Percentiles rank a stretch among this genome's conserved stretches.
Evolutionary conservation across 2,888 invertebrate species (phyloP).

Genomic region (Muschampia plurimacula): DNA sequence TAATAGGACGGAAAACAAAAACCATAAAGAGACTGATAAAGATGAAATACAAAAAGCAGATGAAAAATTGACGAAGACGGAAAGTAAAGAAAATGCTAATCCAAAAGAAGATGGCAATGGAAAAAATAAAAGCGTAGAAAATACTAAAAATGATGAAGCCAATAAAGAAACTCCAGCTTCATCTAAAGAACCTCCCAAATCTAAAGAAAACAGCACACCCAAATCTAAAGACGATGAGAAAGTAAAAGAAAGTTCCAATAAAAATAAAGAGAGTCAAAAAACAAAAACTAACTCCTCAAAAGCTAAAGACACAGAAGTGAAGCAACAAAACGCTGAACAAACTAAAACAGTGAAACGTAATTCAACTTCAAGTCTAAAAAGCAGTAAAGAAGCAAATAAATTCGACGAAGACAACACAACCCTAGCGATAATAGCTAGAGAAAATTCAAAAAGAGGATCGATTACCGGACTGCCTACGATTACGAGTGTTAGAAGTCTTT

Average conservation of each 20-base stretch:
- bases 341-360: constrained; percentile 36
- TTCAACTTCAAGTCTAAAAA: constrained; percentile 48
- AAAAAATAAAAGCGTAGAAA: constrained; percentile 27
- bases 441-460: constrained; percentile 47
- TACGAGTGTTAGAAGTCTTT: constrained; percentile 68
- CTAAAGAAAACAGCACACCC: constrained; percentile 14
- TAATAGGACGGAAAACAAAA: neutral
- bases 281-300: constrained; percentile 6
- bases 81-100: constrained; percentile 12
- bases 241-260: constrained; percentile 21
- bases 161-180: constrained; percentile 23
- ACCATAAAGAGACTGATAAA: constrained; percentile 4
- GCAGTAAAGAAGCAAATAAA: constrained; percentile 52
- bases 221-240: constrained; percentile 46
- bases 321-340: constrained; percentile 26
- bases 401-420: constrained; percentile 65
- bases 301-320: constrained; percentile 10
- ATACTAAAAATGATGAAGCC: constrained; percentile 14
- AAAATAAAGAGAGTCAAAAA: constrained; percentile 29
- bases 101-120: constrained; percentile 3
- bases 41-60: neutral
- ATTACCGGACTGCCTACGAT: constrained; percentile 65
- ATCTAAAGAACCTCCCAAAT: constrained; percentile 11
- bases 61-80: constrained; percentile 5
- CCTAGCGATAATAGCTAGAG: constrained; percentile 62